phyloP scores from a whole-genome alignment of 2,888 invertebrate species.

The Heteropelma amictum region DNA sequence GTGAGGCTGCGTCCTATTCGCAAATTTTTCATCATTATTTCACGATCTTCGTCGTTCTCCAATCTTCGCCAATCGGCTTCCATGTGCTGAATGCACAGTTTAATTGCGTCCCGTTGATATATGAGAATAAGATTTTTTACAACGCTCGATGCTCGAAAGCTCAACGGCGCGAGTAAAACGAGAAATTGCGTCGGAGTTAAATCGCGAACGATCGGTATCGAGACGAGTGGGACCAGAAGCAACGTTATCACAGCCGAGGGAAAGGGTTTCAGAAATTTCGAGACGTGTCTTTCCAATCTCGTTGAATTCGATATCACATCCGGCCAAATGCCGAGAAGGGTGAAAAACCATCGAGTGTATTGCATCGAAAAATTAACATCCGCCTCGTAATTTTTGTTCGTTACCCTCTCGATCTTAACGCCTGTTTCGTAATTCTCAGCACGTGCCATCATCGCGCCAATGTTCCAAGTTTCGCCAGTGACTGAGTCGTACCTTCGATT shows the following conservation, averaged over 20 bases:
- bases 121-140: conserved; percentile 40
- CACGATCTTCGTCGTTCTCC: conserved; percentile 36
- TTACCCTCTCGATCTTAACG: neutral
- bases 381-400: conserved; percentile 11
- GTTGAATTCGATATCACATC: conserved; percentile 20
- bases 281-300: conserved; percentile 4
- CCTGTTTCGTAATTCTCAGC: neutral
- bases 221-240: conserved; percentile 11
- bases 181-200: conserved; percentile 3
- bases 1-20: conserved; percentile 43
- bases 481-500: neutral
- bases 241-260: neutral
- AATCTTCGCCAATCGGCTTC: conserved; percentile 60
- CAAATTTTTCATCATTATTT: conserved; percentile 51
- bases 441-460: neutral
- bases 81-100: conserved; percentile 54
- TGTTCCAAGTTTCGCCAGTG: neutral
- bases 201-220: conserved; percentile 16
- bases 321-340: conserved; percentile 47
- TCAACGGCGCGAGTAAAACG: conserved; percentile 32
- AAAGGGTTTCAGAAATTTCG: conserved; percentile 22
- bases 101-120: conserved; percentile 21
- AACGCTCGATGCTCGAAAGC: conserved; percentile 23
- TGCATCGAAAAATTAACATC: conserved; percentile 40
- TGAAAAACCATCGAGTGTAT: conserved; percentile 46